phyloP scores from a whole-genome alignment of 2,888 invertebrate species.

The Eulithis prunata region DNA sequence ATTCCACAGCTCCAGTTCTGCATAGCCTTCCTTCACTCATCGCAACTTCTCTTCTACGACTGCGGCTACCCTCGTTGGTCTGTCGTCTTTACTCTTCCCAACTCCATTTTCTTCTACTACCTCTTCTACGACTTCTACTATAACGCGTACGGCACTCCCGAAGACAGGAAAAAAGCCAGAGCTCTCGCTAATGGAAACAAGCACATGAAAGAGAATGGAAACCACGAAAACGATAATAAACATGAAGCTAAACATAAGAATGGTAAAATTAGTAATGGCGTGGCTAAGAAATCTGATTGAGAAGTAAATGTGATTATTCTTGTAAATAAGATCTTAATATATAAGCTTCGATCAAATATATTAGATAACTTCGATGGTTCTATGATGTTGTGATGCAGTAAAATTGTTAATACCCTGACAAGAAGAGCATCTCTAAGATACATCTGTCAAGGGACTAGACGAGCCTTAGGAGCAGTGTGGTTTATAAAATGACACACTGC shows the following conservation, averaged over 20 bases:
- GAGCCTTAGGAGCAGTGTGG: too few relatives aligned
- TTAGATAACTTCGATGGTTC: not conserved
- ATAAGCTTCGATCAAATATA: not conserved
- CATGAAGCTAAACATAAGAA: conserved; percentile 23
- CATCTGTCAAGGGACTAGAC: too few relatives aligned
- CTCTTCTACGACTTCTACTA: conserved; percentile 96
- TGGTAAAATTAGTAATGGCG: conserved; percentile 34
- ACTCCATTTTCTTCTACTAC: conserved; percentile 96
- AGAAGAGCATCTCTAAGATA: too few relatives aligned
- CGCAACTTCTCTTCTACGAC: conserved; percentile 92
- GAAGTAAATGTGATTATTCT: conserved; percentile 8
- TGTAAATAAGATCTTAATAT: conserved; percentile 19
- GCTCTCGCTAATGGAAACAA: conserved; percentile 48
- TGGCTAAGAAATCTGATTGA: conserved; percentile 36
- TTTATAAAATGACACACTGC: too few relatives aligned
- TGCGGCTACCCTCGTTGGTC: conserved; percentile 95
- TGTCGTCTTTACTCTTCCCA: conserved; percentile 92
- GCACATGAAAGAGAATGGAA: conserved; percentile 42
- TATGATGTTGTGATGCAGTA: not conserved
- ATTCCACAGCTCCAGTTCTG: conserved; percentile 93
- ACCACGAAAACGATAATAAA: conserved; percentile 29
- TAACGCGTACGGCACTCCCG: conserved; percentile 86
- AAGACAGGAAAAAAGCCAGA: conserved; percentile 55
- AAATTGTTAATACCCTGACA: too few relatives aligned
- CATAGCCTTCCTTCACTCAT: conserved; percentile 93